Evolutionary conservation across 2,113 vertebrate genomes (phyloP), one percentile per base, ranked within the genome.

Genomic region (Passer domesticus): DNA sequence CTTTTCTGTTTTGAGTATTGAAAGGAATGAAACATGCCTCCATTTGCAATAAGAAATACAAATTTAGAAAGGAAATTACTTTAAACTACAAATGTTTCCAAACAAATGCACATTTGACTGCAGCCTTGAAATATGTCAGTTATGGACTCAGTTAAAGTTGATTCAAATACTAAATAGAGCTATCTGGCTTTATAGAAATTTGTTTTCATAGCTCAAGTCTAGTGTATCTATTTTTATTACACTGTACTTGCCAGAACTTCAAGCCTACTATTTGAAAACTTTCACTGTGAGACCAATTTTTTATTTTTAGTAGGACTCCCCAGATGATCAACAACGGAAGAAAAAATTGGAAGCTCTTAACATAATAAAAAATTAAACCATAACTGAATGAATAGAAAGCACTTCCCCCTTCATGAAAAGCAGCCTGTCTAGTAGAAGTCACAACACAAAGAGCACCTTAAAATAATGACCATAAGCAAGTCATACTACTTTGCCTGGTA

Each of bases 241-340:
- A 56, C 50, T 41, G 31, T 59, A 77, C 82, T 80, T 93, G 81
- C 72, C 85, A 91, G 79, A 50, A 85, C 47, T 73, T 88, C 75
- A 90, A 90, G 72, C 58, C 68, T 93, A 77, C 72, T 83, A 73
- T 67, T 80, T 74, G 60, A 88, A 91, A 95, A 92, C 60, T 86
- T 93, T 33, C 64, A 55, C 85, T 87, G 27, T 17, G 78, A 88
- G 83, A 85, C 43, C 35, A 20, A 52, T 77, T 90, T 77, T 90
- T 96, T 93, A 86, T 94, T 95, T 95, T 94, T 86, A 92, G 90
- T 77, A 90, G 67, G 47, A 85, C n/a, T 79, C 66, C 30, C 47
- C 53, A 73, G 46, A 88, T 59, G 70, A 83, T 88, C 79, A 85
- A 77, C 89, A 70, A 41, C 0, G 3, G 47, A 58, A 80, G 72